Percentiles rank a stretch among this genome's conserved stretches.
Evolutionary conservation across 1,140 invertebrate genomes (phyloP).

Genomic region (Tetraneura akinire): DNA sequence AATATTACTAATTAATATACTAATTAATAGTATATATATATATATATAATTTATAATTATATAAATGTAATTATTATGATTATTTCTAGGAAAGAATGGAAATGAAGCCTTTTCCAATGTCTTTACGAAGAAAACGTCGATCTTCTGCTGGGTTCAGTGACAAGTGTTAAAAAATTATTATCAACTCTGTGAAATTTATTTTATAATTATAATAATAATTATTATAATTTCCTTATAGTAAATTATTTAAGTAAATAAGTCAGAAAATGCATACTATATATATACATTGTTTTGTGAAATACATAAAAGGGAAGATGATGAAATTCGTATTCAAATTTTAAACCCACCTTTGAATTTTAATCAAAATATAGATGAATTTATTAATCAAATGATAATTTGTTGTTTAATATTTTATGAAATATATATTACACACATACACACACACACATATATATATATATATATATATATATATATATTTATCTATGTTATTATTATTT

Average conservation of each 20-base stretch:
- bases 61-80: neutral
- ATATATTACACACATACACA: too few relatives aligned
- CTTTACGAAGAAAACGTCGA: conserved; percentile 41
- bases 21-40: neutral
- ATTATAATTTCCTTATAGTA: conserved; percentile 40
- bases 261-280: neutral
- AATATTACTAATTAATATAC: neutral
- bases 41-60: too few relatives aligned
- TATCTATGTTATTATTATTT: too few relatives aligned
- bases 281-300: neutral
- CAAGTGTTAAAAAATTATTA: conserved; percentile 36
- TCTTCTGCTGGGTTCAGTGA: neutral
- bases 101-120: conserved; percentile 5
- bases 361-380: conserved; percentile 29
- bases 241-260: conserved; percentile 45
- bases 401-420: too few relatives aligned
- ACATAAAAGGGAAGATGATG: neutral
- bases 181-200: conserved; percentile 23
- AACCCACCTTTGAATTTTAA: neutral
- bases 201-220: conserved; percentile 36
- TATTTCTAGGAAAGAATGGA: conserved; percentile 33
- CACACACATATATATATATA: too few relatives aligned
- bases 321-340: neutral
- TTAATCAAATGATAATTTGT: conserved; percentile 10
- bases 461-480: too few relatives aligned